Percentiles rank a stretch among this genome's conserved stretches.
Evolutionary conservation across 2,113 vertebrate species (phyloP).

Genomic region (Chroicocephalus ridibundus): DNA sequence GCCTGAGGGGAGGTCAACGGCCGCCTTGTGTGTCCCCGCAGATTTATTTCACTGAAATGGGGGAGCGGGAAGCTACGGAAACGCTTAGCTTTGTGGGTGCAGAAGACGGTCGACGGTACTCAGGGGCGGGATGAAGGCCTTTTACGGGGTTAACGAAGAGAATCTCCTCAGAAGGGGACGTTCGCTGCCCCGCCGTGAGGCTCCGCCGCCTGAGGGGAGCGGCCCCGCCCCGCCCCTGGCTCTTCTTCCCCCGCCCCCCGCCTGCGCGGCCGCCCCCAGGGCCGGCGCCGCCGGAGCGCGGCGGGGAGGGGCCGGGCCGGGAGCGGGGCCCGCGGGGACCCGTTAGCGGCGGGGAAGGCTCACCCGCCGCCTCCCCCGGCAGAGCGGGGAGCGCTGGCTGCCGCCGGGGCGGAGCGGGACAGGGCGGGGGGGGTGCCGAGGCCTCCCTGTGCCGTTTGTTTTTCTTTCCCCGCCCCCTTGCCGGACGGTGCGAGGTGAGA

Average conservation of each 20-base stretch:
- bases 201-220: too few relatives aligned
- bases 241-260: background rate
- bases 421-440: background rate
- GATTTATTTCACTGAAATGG: accelerated
- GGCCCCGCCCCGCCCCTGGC: background rate
- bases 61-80: background rate
- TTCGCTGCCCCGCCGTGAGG: accelerated
- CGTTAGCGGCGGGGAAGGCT: background rate
- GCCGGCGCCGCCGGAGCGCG: background rate
- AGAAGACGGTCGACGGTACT: accelerated
- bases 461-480: background rate
- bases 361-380: background rate
- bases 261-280: background rate
- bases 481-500: background rate
- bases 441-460: background rate
- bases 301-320: background rate
- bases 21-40: accelerated
- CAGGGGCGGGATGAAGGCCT: accelerated
- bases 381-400: background rate
- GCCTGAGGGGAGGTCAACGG: accelerated
- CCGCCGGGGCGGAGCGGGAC: background rate
- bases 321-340: background rate
- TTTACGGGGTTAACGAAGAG: accelerated
- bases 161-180: accelerated
- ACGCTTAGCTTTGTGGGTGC: accelerated